Conservation (phyloP, 1,140 invertebrate genomes). For the Lasaia peninsularis region DNA sequence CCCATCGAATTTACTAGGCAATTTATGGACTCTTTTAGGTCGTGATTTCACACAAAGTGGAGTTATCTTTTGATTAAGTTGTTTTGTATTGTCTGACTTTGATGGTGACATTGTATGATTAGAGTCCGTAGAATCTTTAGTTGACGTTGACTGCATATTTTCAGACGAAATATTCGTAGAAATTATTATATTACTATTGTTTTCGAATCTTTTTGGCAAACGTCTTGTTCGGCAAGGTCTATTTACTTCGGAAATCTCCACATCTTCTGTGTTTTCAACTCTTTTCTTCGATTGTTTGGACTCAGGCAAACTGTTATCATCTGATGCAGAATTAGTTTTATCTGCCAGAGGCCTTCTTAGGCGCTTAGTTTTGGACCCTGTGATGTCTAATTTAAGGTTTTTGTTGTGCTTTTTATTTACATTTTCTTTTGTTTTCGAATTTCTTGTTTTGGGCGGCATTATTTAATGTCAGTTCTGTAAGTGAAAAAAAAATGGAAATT, state of each 20-base stretch:
- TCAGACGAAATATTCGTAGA: conserved; percentile 29
- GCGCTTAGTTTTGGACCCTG: conserved; percentile 19
- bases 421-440: conserved; percentile 55
- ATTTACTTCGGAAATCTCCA: conserved; percentile 7
- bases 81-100: conserved; percentile 8
- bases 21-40: conserved; percentile 47
- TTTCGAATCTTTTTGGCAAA: conserved; percentile 43
- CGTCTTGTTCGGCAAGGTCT: conserved; percentile 40
- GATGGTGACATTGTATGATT: conserved; percentile 17
- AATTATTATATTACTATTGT: conserved; percentile 35
- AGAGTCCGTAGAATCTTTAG: neutral
- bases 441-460: conserved; percentile 43
- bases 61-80: conserved; percentile 15
- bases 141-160: neutral
- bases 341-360: conserved; percentile 50
- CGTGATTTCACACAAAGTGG: conserved; percentile 38
- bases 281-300: conserved; percentile 24
- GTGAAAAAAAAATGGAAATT: too few species aligned
- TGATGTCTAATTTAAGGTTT: neutral
- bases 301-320: conserved; percentile 41
- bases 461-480: neutral
- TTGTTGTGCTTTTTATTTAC: conserved; percentile 14
- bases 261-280: neutral
- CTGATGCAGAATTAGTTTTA: conserved; percentile 65
- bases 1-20: conserved; percentile 55